A percentile compares a stretch with the other conserved stretches of the same genome.
Evolutionary conservation across 2,113 vertebrate species (phyloP).

Genomic region (Hyaena hyaena): DNA sequence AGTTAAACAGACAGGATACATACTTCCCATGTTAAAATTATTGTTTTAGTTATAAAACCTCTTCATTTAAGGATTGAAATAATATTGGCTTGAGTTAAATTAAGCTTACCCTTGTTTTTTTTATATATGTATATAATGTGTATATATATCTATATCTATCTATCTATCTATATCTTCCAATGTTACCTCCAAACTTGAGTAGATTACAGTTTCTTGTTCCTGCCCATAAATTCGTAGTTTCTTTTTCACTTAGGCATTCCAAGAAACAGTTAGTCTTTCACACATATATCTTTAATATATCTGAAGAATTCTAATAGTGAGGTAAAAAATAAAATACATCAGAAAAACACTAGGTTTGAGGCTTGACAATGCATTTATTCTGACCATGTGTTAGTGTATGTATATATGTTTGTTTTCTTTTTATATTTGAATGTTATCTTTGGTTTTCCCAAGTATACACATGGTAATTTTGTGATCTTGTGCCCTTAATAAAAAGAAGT

Average conservation of each 20-base stretch:
- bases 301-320: neutral
- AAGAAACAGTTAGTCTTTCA: neutral
- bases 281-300: neutral
- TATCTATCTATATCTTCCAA: neutral
- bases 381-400: neutral
- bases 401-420: neutral
- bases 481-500: neutral
- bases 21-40: neutral
- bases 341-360: neutral
- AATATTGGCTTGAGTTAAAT: neutral
- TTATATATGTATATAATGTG: no score
- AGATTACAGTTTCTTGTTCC: neutral
- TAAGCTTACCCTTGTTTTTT: neutral
- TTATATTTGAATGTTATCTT: neutral
- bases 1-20: neutral
- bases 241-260: neutral
- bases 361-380: neutral
- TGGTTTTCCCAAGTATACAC: neutral
- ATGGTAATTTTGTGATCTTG: neutral
- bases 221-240: neutral
- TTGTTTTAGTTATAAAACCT: neutral
- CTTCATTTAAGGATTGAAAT: neutral
- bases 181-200: neutral
- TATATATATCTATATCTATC: no score
- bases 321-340: neutral